These are phyloP conservation scores for Parnassius apollo DNA, from an alignment of 2,888 invertebrate genomes.

Conservation along the genomic window DNA sequence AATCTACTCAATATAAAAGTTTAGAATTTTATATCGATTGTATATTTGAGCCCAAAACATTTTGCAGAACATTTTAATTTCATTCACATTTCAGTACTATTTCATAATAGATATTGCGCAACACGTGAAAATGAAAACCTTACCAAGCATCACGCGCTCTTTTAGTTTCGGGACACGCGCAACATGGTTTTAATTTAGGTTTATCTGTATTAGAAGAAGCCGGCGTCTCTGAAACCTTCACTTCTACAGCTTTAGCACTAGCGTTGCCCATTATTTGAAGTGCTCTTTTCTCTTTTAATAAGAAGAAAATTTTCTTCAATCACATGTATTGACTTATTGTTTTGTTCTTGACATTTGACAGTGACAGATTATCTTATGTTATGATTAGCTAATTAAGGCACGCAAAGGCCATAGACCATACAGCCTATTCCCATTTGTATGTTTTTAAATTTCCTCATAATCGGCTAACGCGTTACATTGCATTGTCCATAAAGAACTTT, in stretches of 20 bases:
- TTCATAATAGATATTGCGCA: constrained; percentile 75
- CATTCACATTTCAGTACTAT: neutral
- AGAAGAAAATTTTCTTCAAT: too few species aligned
- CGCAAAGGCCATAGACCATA: too few species aligned
- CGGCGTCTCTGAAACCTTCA: constrained; percentile 52
- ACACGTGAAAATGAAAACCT: constrained; percentile 59
- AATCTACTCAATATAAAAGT: too few species aligned
- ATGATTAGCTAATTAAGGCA: too few species aligned
- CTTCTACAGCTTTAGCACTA: constrained; percentile 67
- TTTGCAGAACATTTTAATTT: constrained; percentile 2
- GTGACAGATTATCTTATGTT: constrained; percentile 1
- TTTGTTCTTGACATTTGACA: constrained; percentile 2
- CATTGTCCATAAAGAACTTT: too few species aligned
- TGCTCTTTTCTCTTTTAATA: neutral
- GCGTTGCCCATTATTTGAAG: constrained; percentile 63
- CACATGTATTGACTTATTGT: too few species aligned
- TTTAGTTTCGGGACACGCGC: constrained; percentile 98
- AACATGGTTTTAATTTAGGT: constrained; percentile 95
- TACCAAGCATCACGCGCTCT: constrained; percentile 94
- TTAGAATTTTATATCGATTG: too few species aligned
- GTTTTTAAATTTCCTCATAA: too few species aligned
- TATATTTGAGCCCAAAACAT: too few species aligned
- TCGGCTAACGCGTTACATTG: too few species aligned
- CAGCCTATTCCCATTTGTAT: too few species aligned
- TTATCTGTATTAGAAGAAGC: constrained; percentile 74